Percentiles rank a stretch among this genome's conserved stretches.
Evolutionary conservation across 2,797 vertebrate genomes (phyloP).

Genomic region (Enteromius fasciolatus): DNA sequence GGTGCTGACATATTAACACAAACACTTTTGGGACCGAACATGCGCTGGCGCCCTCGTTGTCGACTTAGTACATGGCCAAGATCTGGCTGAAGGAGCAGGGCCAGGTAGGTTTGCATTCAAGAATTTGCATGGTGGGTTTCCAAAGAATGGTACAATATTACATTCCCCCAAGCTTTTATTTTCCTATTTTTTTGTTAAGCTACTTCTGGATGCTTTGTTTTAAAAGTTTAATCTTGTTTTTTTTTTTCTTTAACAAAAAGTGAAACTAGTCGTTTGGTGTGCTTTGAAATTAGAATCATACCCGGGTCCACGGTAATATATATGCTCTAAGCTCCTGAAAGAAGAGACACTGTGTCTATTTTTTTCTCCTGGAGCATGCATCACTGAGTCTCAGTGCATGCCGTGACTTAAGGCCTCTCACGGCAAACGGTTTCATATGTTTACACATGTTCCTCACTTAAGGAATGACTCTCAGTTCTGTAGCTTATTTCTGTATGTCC

Average conservation of each 20-base stretch:
- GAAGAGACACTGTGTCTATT: constrained; percentile 57
- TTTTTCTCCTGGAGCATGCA: constrained; percentile 45
- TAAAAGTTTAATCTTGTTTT: background rate
- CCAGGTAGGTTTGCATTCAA: constrained; percentile 45
- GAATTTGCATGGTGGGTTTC: constrained; percentile 10
- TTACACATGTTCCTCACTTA: constrained; percentile 17
- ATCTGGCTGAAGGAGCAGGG: constrained; percentile 29
- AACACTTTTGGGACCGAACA: constrained; percentile 36
- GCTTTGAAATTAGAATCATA: constrained; percentile 40
- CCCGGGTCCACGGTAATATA: constrained; percentile 40
- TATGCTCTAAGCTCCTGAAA: constrained; percentile 46
- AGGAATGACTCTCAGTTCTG: background rate
- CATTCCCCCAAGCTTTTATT: background rate
- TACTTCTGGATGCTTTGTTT: background rate
- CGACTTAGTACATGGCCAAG: constrained; percentile 5
- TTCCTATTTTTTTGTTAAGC: background rate
- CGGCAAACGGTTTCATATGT: constrained; percentile 27
- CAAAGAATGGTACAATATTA: background rate
- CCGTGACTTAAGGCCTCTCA: constrained; percentile 12
- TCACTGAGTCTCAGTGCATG: constrained; percentile 18
- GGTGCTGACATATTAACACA: constrained; percentile 49
- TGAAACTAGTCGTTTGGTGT: constrained; percentile 2
- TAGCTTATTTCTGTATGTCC: constrained; percentile 17
- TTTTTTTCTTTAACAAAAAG: constrained; percentile 1
- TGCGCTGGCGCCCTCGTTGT: constrained; percentile 21